phyloP scores from a whole-genome alignment of 2,888 invertebrate genomes.

The Proisotoma minuta region DNA sequence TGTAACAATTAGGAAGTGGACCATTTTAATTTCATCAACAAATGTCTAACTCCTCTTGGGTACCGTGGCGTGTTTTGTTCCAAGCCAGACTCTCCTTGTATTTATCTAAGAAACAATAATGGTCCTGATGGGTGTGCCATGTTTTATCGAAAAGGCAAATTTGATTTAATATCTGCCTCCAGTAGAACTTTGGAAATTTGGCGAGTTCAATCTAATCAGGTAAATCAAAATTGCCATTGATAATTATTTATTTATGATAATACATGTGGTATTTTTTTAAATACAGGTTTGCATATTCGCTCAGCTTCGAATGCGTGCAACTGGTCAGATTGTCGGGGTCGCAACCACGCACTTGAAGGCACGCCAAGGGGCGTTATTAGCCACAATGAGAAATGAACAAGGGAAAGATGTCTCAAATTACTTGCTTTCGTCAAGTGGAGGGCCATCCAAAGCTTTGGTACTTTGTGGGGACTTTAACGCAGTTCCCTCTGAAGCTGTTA shows the following conservation, averaged over 20 bases:
- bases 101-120: slow-evolving; percentile 65
- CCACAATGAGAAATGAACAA: slow-evolving; percentile 66
- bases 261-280: neutral
- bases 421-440: slow-evolving; percentile 44
- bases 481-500: slow-evolving; percentile 66
- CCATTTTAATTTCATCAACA: slow-evolving; percentile 65
- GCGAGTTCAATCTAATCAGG: slow-evolving; percentile 69
- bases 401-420: slow-evolving; percentile 57
- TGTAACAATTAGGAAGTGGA: slow-evolving; percentile 62
- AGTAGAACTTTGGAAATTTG: slow-evolving; percentile 65
- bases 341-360: slow-evolving; percentile 72
- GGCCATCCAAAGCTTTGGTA: slow-evolving; percentile 57
- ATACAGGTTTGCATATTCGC: slow-evolving; percentile 60
- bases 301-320: slow-evolving; percentile 56
- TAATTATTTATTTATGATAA: neutral
- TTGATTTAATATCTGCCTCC: slow-evolving; percentile 59
- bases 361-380: slow-evolving; percentile 62
- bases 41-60: slow-evolving; percentile 60
- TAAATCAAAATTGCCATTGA: slow-evolving; percentile 46
- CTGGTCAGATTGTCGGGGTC: slow-evolving; percentile 61
- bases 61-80: slow-evolving; percentile 67
- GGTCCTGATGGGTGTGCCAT: slow-evolving; percentile 76
- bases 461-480: slow-evolving; percentile 74
- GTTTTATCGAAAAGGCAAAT: slow-evolving; percentile 63
- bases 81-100: slow-evolving; percentile 72